Evolutionary conservation across 2,113 vertebrate genomes (phyloP).

Genomic region (Heloderma charlesbogerti): DNA sequence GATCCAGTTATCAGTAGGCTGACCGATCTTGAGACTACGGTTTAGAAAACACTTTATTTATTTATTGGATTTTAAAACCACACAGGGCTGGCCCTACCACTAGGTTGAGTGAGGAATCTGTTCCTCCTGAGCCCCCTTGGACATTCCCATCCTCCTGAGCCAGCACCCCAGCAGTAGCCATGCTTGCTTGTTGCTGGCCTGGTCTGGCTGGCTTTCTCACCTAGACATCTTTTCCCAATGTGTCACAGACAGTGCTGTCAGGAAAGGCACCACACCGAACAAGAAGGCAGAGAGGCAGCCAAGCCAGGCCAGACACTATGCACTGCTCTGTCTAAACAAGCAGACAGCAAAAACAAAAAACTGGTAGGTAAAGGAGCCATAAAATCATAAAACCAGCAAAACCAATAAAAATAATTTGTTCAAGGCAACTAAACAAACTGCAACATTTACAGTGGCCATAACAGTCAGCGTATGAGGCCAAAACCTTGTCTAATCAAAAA

Average conservation of each 20-base stretch:
- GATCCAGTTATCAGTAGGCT: not conserved
- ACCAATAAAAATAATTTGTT: not conserved
- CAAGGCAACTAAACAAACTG: not conserved
- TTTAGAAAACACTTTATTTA: not conserved
- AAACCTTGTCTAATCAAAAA: not conserved
- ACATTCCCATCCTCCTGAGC: not conserved
- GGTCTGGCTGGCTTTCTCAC: not conserved
- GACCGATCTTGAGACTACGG: not conserved
- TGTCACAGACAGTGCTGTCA: not conserved
- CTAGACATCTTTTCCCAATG: not conserved
- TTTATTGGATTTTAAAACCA: not conserved
- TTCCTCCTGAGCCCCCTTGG: not conserved
- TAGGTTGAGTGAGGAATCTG: not conserved
- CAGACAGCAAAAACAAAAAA: not conserved
- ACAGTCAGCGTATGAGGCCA: not conserved
- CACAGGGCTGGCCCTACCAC: not conserved
- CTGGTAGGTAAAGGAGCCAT: not conserved
- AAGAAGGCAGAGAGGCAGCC: too few relatives aligned
- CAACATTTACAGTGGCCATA: not conserved
- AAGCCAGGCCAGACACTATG: not conserved
- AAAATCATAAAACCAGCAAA: not conserved
- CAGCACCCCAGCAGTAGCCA: too few relatives aligned
- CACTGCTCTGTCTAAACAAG: not conserved
- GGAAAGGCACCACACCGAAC: not conserved
- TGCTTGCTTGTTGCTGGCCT: not conserved